Base-by-base conservation (phyloP, 2,113 vertebrate genomes). In the Albula goreensis region DNA sequence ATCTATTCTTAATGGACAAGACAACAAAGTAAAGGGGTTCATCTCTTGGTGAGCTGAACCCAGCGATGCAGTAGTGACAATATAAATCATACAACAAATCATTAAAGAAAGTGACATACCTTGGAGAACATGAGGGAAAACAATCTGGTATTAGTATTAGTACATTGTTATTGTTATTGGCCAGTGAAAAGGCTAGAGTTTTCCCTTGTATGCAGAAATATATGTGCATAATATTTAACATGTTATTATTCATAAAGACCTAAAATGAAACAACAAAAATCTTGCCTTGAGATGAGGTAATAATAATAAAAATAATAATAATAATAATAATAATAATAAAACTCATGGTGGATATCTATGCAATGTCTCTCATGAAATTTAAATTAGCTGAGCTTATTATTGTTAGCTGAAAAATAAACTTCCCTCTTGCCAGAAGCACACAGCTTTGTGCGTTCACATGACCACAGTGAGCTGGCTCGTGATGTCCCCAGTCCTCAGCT, bases 361-460 rank as follows among this genome's bases (percentile, higher is more conserved):
- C 5, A 9, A 74, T 74, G 70, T 74, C 7, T 56, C 53, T 74
- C 9, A 1, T 74, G 22, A 19, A 74, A 25, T 74, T n/a, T 74
- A 19, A 74, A 25, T 74, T n/a, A 25, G 70, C 70, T 74, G 41
- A 80, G 50, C 50, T 80, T 80, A 19, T 50, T 17, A 80, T 13
- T 66, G 60, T 66, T 22, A 66, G 60, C 60, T 66, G 60, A 66
- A 80, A 19, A 80, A 80, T 51, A n/a, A 80, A 80, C 48, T 80
- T 80, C 41, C 22, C 78, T 50, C 48, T 17, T 80, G 78, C 25
- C 78, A 50, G 13, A 80, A 74, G 15, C 60, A 66, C 60, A 74
- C 70, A 74, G 70, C 70, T 74, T 74, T 74, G 70, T 74, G 70
- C 22, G n/a, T 74, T 74, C 70, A 74, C 70, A 74, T 74, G 70